A percentile compares a stretch with the other conserved stretches of the same genome.
Evolutionary conservation across 2,888 invertebrate species (phyloP).

Genomic region (Hyppa rectilinea): DNA sequence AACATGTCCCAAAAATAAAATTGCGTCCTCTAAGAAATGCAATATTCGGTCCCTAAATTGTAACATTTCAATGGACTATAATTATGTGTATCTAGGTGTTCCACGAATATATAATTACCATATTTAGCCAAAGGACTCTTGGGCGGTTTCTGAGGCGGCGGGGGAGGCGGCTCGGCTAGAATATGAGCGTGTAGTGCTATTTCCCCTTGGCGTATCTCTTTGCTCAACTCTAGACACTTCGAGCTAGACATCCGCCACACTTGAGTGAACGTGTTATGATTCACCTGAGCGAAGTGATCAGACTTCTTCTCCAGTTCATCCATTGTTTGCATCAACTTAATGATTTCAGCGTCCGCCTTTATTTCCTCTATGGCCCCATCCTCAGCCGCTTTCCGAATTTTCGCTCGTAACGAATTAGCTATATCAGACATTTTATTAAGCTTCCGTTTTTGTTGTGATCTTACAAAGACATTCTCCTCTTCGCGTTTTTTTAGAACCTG

Average conservation of each 20-base stretch:
- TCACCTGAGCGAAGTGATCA: conserved; percentile 91
- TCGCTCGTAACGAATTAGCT: conserved; percentile 92
- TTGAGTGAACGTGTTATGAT: conserved; percentile 91
- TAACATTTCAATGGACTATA: too few species aligned
- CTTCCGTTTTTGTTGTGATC: conserved; percentile 94
- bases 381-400: conserved; percentile 92
- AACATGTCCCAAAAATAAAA: too few species aligned
- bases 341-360: conserved; percentile 93
- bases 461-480: conserved; percentile 95
- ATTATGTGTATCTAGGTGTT: too few species aligned
- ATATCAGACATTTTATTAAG: conserved; percentile 94
- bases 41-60: too few species aligned
- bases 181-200: conserved; percentile 86
- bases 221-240: conserved; percentile 74
- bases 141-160: conserved; percentile 79
- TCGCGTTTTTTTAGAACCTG: conserved; percentile 95
- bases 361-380: conserved; percentile 92
- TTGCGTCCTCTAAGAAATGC: too few species aligned
- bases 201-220: conserved; percentile 80
- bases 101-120: conserved; percentile 72
- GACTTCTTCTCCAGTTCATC: conserved; percentile 93
- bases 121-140: conserved; percentile 79
- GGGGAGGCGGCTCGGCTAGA: conserved; percentile 83
- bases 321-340: conserved; percentile 92
- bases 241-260: conserved; percentile 86